These are phyloP conservation scores for Drosophila ironensis DNA, from an alignment of 1,140 invertebrate genomes.

Conservation along the genomic window DNA sequence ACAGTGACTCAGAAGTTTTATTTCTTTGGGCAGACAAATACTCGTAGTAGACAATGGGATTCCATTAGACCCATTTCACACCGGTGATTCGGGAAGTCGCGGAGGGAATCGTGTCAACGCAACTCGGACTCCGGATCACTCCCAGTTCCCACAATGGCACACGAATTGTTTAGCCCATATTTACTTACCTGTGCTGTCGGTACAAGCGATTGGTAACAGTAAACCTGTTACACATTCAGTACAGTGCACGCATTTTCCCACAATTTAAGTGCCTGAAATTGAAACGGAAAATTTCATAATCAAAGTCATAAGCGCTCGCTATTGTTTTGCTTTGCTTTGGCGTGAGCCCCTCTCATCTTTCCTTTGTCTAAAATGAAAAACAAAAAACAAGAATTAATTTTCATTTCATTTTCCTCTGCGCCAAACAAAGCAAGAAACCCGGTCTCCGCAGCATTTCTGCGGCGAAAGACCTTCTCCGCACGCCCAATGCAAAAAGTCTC, in stretches of 20 bases:
- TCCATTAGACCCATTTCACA: conserved; percentile 24
- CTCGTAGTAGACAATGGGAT: conserved; percentile 4
- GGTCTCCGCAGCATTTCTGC: conserved; percentile 3
- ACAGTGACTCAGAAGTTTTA: conserved; percentile 30
- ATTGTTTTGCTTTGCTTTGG: too few relatives aligned
- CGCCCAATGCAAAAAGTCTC: conserved; percentile 44
- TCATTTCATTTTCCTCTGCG: conserved; percentile 39
- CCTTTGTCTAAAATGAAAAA: conserved; percentile 34
- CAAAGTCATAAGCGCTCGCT: conserved; percentile 58
- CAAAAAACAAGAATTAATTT: conserved; percentile 55
- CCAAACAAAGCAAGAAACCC: conserved; percentile 17
- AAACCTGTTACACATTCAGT: conserved; percentile 43
- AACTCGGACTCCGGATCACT: too few relatives aligned
- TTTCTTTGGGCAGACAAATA: conserved; percentile 8
- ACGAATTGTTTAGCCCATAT: conserved; percentile 7
- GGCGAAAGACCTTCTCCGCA: not conserved
- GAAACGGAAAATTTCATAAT: conserved; percentile 69
- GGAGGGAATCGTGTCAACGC: conserved; percentile 18
- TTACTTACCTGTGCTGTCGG: conserved; percentile 1
- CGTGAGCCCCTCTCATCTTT: conserved; percentile 2
- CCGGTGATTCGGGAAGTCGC: not conserved
- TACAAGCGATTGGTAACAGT: conserved; percentile 56
- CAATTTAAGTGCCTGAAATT: conserved; percentile 58
- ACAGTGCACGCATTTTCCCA: conserved; percentile 54
- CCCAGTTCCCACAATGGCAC: conserved; percentile 39